Evolutionary conservation across 2,113 vertebrate genomes (phyloP).

Genomic region (Leuciscus idus): DNA sequence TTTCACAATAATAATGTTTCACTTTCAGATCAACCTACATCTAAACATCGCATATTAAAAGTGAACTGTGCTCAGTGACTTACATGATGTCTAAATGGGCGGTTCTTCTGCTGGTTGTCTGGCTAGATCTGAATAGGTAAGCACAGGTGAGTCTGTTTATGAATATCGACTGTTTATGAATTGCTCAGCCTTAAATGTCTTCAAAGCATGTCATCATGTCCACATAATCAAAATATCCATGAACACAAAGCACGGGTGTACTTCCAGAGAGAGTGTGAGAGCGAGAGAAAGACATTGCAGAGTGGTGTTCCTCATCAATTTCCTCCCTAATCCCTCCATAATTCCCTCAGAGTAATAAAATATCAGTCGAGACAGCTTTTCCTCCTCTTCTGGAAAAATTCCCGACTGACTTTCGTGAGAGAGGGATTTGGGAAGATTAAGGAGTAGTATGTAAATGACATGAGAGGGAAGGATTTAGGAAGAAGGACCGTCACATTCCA

Average conservation of each 20-base stretch:
- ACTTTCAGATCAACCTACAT: neutral
- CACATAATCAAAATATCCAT: neutral
- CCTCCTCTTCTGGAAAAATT: conserved; percentile 37
- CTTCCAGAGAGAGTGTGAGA: conserved; percentile 6
- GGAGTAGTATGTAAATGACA: conserved; percentile 48
- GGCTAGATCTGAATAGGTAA: neutral
- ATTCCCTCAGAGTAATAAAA: conserved; percentile 32
- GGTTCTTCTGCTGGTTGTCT: neutral
- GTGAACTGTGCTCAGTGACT: neutral
- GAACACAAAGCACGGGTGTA: neutral
- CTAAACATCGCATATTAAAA: neutral
- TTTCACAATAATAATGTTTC: neutral
- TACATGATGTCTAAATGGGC: neutral
- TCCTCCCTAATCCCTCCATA: conserved; percentile 38
- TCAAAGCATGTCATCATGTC: neutral
- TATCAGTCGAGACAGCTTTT: conserved; percentile 22
- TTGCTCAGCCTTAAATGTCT: neutral
- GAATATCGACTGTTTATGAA: neutral
- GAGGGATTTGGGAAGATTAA: conserved; percentile 47
- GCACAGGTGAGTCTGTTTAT: neutral
- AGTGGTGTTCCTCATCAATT: conserved; percentile 30
- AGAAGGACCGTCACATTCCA: conserved; percentile 37
- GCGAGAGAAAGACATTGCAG: conserved; percentile 6
- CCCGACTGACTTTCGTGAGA: conserved; percentile 36
- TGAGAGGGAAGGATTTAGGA: conserved; percentile 26